Evolutionary conservation across 2,888 invertebrate genomes (phyloP), one percentile per base, ranked within the genome.

Genomic region (Mylabris sibirica): DNA sequence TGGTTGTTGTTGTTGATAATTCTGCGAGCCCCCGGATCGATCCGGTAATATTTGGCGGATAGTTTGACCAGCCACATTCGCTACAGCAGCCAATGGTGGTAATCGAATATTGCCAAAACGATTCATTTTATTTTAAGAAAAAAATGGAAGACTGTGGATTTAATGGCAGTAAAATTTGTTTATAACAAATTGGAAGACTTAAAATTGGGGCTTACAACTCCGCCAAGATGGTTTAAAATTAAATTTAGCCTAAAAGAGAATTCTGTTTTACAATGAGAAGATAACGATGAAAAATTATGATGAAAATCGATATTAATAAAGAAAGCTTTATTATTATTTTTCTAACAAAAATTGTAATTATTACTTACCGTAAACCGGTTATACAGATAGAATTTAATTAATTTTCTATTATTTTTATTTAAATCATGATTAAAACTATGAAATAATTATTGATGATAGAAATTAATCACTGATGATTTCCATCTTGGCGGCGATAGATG

Each of bases 21-120:
- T 68, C 1, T 41, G 62, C 8, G 88, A 87, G 9, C 86, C 82
- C 17, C 57, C 66, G 4, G 71, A 66, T 78, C 89, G 91, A 57
- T 91, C 91, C 63, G 95, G 94, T 81, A 94, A 89, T 79, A 91
- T 89, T 81, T 94, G 92, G 77, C 92, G 89, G 61, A 93, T 89
- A 22, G 94, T 92, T 85, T 94, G 94, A 89, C 93, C 91, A 26
- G 94, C 93, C 74, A 94, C 94, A 82, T 93, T 93, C 80, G 94
- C 82, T 57, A 93, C 91, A 82, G 93, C 93, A 81, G 90, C 89
- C 72, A 93, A 80, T 44, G 93, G 92, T 61, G 93, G 92, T 78
- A 95, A 82, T 79, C 89, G 89, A 76, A 91, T 88, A 70, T 89
- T 88, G 44, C 90, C 88, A 68, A 91, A 87, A 80, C 89, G 87